Evolutionary conservation across 2,888 invertebrate genomes (phyloP).

Genomic region (Gerris lacustris): DNA sequence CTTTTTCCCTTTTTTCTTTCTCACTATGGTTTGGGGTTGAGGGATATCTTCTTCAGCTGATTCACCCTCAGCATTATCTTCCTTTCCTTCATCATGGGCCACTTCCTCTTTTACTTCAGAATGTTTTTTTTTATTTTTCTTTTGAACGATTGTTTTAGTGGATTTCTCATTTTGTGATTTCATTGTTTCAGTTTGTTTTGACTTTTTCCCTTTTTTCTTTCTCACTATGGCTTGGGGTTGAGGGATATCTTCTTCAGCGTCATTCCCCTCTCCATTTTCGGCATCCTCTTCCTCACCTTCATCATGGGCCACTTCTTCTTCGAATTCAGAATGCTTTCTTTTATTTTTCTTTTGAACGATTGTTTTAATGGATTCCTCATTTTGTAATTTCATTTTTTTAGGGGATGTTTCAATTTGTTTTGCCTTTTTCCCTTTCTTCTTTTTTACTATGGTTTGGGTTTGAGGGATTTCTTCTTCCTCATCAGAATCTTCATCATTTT

Average conservation of each 20-base stretch:
- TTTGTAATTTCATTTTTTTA: conserved; percentile 3
- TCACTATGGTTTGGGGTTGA: too few relatives aligned
- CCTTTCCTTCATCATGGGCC: not conserved
- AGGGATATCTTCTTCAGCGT: not conserved
- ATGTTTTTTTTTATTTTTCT: not conserved
- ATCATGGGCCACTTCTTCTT: not conserved
- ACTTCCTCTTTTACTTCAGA: not conserved
- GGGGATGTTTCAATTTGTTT: conserved; percentile 31
- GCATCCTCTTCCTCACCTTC: not conserved
- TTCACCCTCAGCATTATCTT: not conserved
- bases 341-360: not conserved
- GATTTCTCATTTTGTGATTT: too few relatives aligned
- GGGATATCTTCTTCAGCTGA: too few relatives aligned
- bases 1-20: too few relatives aligned
- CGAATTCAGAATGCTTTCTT: not conserved
- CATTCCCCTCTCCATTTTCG: not conserved
- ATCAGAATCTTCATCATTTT: conserved; percentile 7
- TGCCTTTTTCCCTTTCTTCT: conserved; percentile 17
- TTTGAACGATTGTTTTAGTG: too few relatives aligned
- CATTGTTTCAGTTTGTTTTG: too few relatives aligned
- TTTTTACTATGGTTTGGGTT: not conserved
- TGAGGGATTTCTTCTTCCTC: not conserved
- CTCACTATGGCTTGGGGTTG: too few relatives aligned
- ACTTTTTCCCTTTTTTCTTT: too few relatives aligned
- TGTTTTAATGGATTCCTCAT: not conserved